Conservation (phyloP, 2,888 invertebrate species). For the Stenchaetothrips biformis region DNA sequence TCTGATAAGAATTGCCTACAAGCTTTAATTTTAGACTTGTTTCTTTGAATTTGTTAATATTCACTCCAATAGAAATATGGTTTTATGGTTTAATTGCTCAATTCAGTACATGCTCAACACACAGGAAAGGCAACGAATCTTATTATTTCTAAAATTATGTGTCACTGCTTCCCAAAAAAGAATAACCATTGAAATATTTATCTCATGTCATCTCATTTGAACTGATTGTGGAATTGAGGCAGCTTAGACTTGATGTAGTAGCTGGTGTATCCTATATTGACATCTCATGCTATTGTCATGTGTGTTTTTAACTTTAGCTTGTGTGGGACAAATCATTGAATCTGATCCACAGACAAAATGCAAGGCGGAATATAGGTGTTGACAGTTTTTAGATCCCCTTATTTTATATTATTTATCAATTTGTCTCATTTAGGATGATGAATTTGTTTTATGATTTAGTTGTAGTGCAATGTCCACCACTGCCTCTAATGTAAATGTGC, state of each 20-base stretch:
- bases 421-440: not conserved
- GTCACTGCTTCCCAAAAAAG: not conserved
- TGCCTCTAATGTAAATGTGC: not conserved
- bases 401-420: constrained; percentile 5
- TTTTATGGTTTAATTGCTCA: not conserved
- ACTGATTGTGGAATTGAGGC: not conserved
- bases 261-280: not conserved
- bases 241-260: not conserved
- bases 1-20: not conserved
- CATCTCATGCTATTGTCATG: not conserved
- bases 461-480: constrained; percentile 6
- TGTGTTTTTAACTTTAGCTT: not conserved
- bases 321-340: too few relatives aligned
- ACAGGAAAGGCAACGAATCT: not conserved
- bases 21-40: not conserved
- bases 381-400: not conserved
- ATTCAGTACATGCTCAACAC: not conserved
- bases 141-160: not conserved
- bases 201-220: not conserved
- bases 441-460: not conserved
- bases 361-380: not conserved
- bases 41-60: not conserved
- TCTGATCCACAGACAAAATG: too few relatives aligned
- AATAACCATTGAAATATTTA: not conserved
- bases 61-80: not conserved